Evolutionary conservation across 2,113 vertebrate genomes (phyloP), one percentile per base, ranked within the genome.

Genomic region (Serinus canaria): DNA sequence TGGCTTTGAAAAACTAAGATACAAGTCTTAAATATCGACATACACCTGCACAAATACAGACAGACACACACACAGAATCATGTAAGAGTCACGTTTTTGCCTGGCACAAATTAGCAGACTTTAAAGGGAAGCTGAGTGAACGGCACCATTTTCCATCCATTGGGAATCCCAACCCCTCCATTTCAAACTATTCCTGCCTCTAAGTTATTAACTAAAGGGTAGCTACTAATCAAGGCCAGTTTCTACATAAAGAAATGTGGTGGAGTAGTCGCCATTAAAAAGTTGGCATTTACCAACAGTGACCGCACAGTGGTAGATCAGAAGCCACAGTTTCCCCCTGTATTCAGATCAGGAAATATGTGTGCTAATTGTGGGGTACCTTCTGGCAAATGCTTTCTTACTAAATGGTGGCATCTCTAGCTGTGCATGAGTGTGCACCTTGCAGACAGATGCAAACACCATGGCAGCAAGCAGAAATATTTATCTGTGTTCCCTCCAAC

Each of bases 201-300:
- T 94, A 89, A 92, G 83, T 89, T 83, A 88, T 79, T 95, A 83
- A 91, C 89, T 87, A 80, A 89, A 83, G 63, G 15, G n/a, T 82
- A 91, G 87, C 41, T 95, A 90, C 91, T 92, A 95, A 95, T 94
- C 81, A 84, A 95, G 77, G 68, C 50, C 55, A 75, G 67, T 77
- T 95, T 90, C 78, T 90, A 96, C 93, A 95, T 73, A 86, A 95
- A 95, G 90, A 46, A 87, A 72, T 37, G 76, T 35, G 64, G 83
- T 69, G 49, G 39, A 92, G 28, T 41, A 90, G 90, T 87, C 3
- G 0, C 92, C 83, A 66, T 89, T 96, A 92, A 93, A 90, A 94
- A 84, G 80, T 44, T 93, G 92, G 79, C 86, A 94, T 92, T 93
- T 94, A 86, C 94, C 93, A 93, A 77, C 43, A 85, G 76, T 78